phyloP scores from a whole-genome alignment of 2,113 vertebrate genomes.

The Bubalus kerabau region DNA sequence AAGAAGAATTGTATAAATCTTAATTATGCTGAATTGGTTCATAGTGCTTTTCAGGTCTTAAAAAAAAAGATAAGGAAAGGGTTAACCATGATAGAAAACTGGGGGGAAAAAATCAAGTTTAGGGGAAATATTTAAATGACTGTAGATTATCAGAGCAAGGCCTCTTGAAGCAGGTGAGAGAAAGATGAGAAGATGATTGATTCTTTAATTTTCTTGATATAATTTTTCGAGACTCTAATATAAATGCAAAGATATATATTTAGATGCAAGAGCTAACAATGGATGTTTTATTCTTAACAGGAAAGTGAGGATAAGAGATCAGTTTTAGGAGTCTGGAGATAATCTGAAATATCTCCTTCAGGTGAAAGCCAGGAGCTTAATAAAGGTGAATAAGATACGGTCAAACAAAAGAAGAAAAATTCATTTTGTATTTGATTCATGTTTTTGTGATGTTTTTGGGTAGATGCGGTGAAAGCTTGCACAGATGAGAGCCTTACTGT shows the following conservation, averaged over 20 bases:
- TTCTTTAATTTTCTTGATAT: background rate
- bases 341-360: background rate
- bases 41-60: background rate
- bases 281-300: background rate
- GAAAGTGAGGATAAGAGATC: background rate
- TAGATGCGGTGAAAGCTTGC: conserved; percentile 89
- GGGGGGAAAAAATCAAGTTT: background rate
- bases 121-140: background rate
- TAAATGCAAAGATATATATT: background rate
- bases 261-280: background rate
- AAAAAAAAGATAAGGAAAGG: background rate
- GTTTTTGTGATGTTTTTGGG: conserved; percentile 34
- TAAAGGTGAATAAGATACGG: background rate
- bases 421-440: conserved; percentile 3
- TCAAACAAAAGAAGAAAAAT: background rate
- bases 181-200: conserved; percentile 12
- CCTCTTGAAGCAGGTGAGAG: background rate
- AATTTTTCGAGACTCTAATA: background rate
- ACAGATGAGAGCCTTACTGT: conserved; percentile 80
- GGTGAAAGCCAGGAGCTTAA: background rate
- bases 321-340: background rate
- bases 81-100: background rate
- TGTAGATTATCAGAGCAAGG: background rate
- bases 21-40: background rate
- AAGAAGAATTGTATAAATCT: background rate